Evolutionary conservation across 2,113 vertebrate species (phyloP).

Genomic region (Stictonetta naevosa): DNA sequence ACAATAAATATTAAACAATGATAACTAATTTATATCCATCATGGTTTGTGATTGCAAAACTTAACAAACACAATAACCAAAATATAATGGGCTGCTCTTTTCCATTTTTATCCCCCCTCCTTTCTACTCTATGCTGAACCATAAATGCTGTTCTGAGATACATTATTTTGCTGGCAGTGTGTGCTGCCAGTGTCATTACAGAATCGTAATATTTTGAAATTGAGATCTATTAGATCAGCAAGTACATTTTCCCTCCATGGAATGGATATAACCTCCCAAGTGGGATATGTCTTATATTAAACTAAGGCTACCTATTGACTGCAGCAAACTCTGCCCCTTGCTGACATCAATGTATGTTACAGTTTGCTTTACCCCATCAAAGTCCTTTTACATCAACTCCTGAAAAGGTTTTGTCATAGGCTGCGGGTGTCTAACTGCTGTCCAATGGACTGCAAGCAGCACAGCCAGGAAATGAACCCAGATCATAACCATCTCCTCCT

Average conservation of each 20-base stretch:
- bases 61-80: not conserved
- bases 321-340: not conserved
- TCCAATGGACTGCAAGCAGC: not conserved
- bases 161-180: not conserved
- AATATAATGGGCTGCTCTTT: not conserved
- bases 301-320: not conserved
- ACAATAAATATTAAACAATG: not conserved
- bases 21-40: not conserved
- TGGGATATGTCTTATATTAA: not conserved
- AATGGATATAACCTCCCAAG: not conserved
- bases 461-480: not conserved
- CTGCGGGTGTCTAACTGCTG: not conserved
- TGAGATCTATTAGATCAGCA: not conserved
- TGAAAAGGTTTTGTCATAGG: accelerated
- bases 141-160: not conserved
- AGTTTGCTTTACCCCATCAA: not conserved
- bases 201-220: not conserved
- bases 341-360: not conserved
- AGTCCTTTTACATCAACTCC: not conserved
- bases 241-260: not conserved
- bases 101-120: not conserved
- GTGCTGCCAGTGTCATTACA: not conserved
- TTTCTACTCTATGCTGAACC: not conserved
- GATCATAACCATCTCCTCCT: not conserved
- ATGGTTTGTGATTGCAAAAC: not conserved